Percentiles rank a stretch among this genome's conserved stretches.
These are phyloP conservation scores for Pogoniulus pusillus DNA, from an alignment of 2,797 vertebrate species.

Conservation along the genomic window DNA sequence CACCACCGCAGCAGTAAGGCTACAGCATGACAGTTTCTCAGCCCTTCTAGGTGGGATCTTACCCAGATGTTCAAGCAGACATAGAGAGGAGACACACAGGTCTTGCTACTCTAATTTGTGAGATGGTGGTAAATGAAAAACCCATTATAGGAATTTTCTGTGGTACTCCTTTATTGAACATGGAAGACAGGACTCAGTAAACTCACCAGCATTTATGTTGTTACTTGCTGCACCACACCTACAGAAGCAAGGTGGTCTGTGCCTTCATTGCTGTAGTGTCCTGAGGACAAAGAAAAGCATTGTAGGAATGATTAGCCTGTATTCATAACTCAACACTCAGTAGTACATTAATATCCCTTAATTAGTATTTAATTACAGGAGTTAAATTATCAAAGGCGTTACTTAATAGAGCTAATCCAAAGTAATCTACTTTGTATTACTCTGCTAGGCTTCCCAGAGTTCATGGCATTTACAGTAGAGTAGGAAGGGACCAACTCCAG, in stretches of 20 bases:
- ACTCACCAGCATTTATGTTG: background rate
- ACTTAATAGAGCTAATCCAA: background rate
- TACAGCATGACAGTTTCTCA: background rate
- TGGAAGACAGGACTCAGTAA: background rate
- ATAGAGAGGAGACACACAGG: background rate
- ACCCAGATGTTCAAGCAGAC: background rate
- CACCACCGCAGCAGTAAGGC: background rate
- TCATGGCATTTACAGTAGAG: background rate
- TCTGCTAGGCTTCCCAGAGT: background rate
- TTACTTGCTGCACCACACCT: too few relatives aligned
- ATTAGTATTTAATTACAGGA: background rate
- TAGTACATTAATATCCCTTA: background rate
- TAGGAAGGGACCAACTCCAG: background rate
- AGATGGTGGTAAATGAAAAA: background rate
- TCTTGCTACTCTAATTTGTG: background rate
- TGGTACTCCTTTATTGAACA: background rate
- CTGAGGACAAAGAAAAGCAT: background rate
- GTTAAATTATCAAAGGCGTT: background rate
- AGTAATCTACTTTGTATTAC: background rate
- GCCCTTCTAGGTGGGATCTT: background rate
- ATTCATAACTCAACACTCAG: background rate
- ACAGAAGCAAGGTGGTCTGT: background rate
- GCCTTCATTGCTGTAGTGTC: background rate
- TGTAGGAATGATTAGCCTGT: background rate
- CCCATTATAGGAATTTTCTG: background rate